phyloP scores from a whole-genome alignment of 1,140 invertebrate genomes.

The Ylistrum balloti region DNA sequence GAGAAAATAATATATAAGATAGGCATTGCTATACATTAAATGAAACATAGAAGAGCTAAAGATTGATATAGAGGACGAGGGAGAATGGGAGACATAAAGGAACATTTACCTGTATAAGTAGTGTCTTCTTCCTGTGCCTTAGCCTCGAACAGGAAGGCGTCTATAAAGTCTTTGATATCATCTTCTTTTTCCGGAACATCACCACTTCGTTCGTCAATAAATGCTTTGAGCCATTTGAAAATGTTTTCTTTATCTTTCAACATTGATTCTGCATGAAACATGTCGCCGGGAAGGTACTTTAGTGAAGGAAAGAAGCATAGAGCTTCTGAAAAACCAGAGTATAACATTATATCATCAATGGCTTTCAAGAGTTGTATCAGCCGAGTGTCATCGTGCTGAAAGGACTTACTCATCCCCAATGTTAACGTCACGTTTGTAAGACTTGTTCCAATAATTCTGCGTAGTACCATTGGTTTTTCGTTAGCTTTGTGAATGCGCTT shows the following conservation, averaged over 20 bases:
- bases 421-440: background rate
- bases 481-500: background rate
- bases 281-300: conserved; percentile 19
- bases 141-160: background rate
- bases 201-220: background rate
- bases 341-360: background rate
- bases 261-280: background rate
- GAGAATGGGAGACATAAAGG: background rate
- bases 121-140: background rate
- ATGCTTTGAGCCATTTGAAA: background rate
- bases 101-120: conserved; percentile 42
- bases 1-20: too few species aligned
- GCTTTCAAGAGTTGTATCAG: background rate
- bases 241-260: background rate
- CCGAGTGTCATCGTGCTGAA: background rate
- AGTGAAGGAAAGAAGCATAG: conserved; percentile 19
- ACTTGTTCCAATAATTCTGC: conserved; percentile 15
- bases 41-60: background rate
- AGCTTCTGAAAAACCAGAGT: background rate
- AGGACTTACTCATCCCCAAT: background rate
- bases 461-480: conserved; percentile 1
- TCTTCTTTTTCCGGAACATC: background rate
- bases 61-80: background rate
- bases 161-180: conserved; percentile 29
- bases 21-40: too few species aligned